These are phyloP conservation scores for Ditula angustiorana DNA, from an alignment of 2,888 invertebrate species.

Conservation along the genomic window DNA sequence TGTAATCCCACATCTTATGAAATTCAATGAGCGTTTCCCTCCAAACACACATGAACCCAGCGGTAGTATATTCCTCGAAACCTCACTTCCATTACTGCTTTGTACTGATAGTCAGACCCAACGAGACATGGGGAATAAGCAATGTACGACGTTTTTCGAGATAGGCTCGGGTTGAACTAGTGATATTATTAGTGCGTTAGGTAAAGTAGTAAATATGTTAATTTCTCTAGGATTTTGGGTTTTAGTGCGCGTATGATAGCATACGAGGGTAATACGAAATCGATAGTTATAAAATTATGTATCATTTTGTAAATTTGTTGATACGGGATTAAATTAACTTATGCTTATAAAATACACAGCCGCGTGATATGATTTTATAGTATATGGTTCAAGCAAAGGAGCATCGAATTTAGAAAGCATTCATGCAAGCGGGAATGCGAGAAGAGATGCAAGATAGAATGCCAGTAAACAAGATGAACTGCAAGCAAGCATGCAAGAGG, in stretches of 20 bases:
- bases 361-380: too few species aligned
- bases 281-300: not conserved
- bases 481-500: too few species aligned
- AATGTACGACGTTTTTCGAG: not conserved
- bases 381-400: too few species aligned
- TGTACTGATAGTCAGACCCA: not conserved
- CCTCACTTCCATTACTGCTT: not conserved
- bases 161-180: not conserved
- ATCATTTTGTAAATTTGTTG: not conserved
- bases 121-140: not conserved
- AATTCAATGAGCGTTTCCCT: conserved; percentile 35
- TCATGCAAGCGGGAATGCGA: too few species aligned
- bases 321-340: too few species aligned
- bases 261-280: conserved; percentile 15
- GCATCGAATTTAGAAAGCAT: too few species aligned
- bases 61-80: not conserved
- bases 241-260: conserved; percentile 20
- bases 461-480: too few species aligned
- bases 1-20: conserved; percentile 34
- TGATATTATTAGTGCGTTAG: conserved; percentile 26
- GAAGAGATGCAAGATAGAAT: too few species aligned
- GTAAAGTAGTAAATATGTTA: conserved; percentile 34
- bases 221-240: conserved; percentile 31
- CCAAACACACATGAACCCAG: not conserved
- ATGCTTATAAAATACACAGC: too few species aligned